Conservation (phyloP, 2,113 vertebrate species). For the Acinonyx jubatus region DNA sequence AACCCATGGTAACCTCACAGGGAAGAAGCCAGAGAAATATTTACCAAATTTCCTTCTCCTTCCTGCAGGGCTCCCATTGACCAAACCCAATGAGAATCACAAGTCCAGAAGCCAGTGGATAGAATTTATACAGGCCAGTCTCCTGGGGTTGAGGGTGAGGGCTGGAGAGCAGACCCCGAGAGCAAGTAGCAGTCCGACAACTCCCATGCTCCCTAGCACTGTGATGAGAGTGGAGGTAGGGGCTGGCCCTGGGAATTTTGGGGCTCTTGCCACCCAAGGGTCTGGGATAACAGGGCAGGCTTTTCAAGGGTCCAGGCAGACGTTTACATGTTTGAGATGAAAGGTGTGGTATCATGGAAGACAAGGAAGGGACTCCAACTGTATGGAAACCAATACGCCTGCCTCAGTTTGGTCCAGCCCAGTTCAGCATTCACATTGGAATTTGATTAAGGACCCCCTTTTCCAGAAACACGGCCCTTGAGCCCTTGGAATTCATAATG, state of each 20-base stretch:
- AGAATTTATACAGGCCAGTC: not conserved
- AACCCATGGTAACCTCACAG: not conserved
- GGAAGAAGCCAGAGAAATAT: not conserved
- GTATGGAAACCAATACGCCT: not conserved
- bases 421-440: not conserved
- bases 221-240: not conserved
- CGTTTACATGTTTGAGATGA: not conserved
- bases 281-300: not conserved
- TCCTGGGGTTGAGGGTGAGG: not conserved
- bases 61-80: not conserved
- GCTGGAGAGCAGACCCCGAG: not conserved
- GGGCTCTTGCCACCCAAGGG: not conserved
- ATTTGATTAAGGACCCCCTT: not conserved
- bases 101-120: not conserved
- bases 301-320: not conserved
- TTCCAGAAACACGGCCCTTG: not conserved
- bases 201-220: not conserved
- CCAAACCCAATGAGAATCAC: not conserved
- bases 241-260: not conserved
- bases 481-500: slow-evolving; percentile 62
- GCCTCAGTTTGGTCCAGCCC: not conserved
- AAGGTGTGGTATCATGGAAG: not conserved
- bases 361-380: not conserved
- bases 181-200: not conserved
- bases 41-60: not conserved